These are phyloP conservation scores for Glaucomys volans DNA, from an alignment of 2,113 vertebrate genomes.

Conservation along the genomic window DNA sequence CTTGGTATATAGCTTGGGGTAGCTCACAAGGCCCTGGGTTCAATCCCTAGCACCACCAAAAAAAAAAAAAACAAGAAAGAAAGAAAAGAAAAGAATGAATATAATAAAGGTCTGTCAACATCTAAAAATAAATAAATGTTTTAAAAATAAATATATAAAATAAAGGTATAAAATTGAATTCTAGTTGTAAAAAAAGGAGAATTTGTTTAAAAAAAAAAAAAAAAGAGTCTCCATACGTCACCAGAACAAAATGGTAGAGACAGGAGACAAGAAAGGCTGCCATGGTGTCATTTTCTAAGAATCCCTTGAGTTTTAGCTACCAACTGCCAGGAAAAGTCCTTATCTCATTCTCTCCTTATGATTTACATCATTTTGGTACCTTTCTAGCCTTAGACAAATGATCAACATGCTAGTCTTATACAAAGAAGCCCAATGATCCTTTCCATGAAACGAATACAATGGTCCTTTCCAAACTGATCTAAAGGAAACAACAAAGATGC, in stretches of 20 bases:
- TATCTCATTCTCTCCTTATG: constrained; percentile 83
- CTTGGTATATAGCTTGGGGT: no score
- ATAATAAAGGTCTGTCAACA: no score
- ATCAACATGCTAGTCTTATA: constrained; percentile 92
- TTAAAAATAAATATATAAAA: no score
- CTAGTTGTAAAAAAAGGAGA: no score
- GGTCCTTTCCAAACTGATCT: constrained; percentile 85
- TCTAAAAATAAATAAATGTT: no score
- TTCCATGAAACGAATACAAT: constrained; percentile 84
- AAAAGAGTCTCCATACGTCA: constrained; percentile 96
- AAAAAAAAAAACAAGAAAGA: no score
- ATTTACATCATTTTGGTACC: constrained; percentile 91
- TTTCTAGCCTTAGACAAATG: constrained; percentile 94
- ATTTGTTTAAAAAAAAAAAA: no score
- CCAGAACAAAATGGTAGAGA: constrained; percentile 97
- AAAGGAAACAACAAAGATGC: constrained; percentile 96
- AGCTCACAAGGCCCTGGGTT: no score
- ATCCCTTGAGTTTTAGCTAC: constrained; percentile 89
- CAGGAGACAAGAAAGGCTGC: constrained; percentile 98
- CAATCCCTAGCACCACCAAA: no score
- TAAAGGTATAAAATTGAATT: no score
- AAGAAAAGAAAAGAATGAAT: no score
- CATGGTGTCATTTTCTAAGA: constrained; percentile 98
- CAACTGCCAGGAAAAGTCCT: constrained; percentile 91
- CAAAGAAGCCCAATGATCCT: constrained; percentile 87